Percentiles rank a stretch among this genome's conserved stretches.
These are phyloP conservation scores for Harpalus rubripes DNA, from an alignment of 2,888 invertebrate species.

Conservation along the genomic window DNA sequence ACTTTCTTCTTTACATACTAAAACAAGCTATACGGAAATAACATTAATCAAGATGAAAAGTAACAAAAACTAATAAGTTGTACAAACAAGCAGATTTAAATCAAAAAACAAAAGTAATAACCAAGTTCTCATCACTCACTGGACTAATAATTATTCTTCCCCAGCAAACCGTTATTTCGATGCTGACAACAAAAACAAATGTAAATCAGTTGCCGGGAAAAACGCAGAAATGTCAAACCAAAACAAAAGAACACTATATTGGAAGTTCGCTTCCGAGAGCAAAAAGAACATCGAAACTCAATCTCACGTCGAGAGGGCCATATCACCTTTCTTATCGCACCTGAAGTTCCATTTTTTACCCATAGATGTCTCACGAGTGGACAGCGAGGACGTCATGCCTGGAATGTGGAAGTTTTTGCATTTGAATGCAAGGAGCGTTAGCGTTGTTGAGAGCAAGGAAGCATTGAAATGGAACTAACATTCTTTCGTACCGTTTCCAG, in stretches of 20 bases:
- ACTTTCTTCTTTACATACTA: not conserved
- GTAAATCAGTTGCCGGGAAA: constrained; percentile 47
- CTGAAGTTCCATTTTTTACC: constrained; percentile 41
- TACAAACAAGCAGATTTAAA: not conserved
- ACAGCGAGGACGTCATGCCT: constrained; percentile 1
- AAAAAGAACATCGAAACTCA: constrained; percentile 43
- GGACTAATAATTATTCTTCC: constrained; percentile 15
- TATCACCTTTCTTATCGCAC: constrained; percentile 49
- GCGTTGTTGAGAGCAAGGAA: constrained; percentile 5
- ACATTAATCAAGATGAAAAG: not conserved
- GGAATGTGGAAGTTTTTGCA: constrained; percentile 38
- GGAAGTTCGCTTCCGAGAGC: constrained; percentile 23
- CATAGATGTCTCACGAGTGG: constrained; percentile 38
- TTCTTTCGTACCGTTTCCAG: constrained; percentile 35
- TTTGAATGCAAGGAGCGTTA: constrained; percentile 33
- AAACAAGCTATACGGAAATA: not conserved
- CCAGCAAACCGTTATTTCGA: constrained; percentile 35
- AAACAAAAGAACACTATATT: constrained; percentile 56
- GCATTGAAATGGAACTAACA: constrained; percentile 57
- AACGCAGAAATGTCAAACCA: constrained; percentile 34
- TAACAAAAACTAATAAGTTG: constrained; percentile 4
- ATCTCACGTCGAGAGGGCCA: constrained; percentile 37
- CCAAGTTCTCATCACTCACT: constrained; percentile 24
- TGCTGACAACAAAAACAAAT: constrained; percentile 57
- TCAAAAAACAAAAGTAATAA: not conserved